Conservation (phyloP, 2,888 invertebrate species). For the Lasioglossum leucozonium region DNA sequence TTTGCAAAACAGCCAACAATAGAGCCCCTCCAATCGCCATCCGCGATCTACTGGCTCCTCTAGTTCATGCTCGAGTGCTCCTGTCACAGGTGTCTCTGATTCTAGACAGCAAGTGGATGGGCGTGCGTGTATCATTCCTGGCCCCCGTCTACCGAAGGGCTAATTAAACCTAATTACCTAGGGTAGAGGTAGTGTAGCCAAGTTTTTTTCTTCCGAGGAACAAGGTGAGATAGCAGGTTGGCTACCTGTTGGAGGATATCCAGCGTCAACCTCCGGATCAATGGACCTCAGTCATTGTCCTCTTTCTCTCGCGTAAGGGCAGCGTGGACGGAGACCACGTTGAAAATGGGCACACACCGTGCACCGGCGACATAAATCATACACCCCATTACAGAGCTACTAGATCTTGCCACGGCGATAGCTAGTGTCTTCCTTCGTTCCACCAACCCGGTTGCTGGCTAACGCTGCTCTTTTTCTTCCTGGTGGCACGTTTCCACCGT, state of each 20-base stretch:
- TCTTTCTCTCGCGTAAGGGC: conserved; percentile 70
- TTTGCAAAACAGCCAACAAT: background rate
- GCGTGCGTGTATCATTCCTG: too few relatives aligned
- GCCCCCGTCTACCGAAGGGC: too few relatives aligned
- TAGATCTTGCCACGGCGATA: conserved; percentile 80
- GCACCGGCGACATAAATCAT: conserved; percentile 81
- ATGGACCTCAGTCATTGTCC: conserved; percentile 79
- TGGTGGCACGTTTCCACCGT: conserved; percentile 57
- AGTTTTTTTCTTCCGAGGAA: background rate
- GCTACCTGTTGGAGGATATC: conserved; percentile 48
- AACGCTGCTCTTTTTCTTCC: conserved; percentile 58
- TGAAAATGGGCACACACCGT: conserved; percentile 76
- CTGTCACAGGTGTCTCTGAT: background rate
- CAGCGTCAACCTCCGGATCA: conserved; percentile 68
- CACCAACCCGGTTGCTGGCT: conserved; percentile 26
- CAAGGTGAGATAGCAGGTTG: background rate
- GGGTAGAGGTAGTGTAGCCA: background rate
- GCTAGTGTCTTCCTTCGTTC: conserved; percentile 58
- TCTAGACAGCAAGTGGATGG: background rate
- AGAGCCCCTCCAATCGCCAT: too few relatives aligned
- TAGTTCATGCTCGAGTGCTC: background rate
- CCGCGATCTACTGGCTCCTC: background rate
- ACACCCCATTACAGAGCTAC: conserved; percentile 81
- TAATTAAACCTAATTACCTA: background rate
- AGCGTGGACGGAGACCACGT: conserved; percentile 65